Evolutionary conservation across 2,888 invertebrate species (phyloP).

Genomic region (Drosophila pegasa): DNA sequence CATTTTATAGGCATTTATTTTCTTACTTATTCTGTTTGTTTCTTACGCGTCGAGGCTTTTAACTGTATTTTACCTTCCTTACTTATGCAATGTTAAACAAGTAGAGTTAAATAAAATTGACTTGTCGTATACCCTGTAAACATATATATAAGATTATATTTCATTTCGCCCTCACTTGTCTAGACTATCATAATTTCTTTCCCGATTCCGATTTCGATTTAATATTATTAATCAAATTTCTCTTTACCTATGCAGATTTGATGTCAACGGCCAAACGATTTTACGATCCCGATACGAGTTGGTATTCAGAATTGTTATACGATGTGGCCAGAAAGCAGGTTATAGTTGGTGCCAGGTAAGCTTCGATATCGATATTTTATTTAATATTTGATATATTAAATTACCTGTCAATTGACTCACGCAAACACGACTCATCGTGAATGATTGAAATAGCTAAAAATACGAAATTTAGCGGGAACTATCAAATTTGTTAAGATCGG

Average conservation of each 20-base stretch:
- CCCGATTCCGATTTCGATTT: background rate
- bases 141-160: background rate
- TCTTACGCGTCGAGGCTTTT: conserved; percentile 15
- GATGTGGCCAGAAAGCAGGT: conserved; percentile 95
- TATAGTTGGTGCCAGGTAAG: conserved; percentile 95
- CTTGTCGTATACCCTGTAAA: conserved; percentile 1
- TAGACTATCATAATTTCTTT: background rate
- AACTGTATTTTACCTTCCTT: conserved; percentile 14
- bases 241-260: conserved; percentile 86
- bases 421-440: conserved; percentile 31
- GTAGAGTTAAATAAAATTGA: too few relatives aligned
- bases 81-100: conserved; percentile 12
- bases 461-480: conserved; percentile 30
- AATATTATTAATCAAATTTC: conserved; percentile 8
- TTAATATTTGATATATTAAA: conserved; percentile 9
- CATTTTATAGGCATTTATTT: conserved; percentile 38
- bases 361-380: conserved; percentile 13
- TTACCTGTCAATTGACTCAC: conserved; percentile 47
- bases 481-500: conserved; percentile 9
- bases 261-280: conserved; percentile 89
- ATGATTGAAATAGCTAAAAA: conserved; percentile 29
- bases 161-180: background rate
- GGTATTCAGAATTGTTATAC: conserved; percentile 93
- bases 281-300: conserved; percentile 89
- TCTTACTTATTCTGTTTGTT: conserved; percentile 32